Conservation (phyloP, 2,888 invertebrate species). For the Oscheius sp. region DNA sequence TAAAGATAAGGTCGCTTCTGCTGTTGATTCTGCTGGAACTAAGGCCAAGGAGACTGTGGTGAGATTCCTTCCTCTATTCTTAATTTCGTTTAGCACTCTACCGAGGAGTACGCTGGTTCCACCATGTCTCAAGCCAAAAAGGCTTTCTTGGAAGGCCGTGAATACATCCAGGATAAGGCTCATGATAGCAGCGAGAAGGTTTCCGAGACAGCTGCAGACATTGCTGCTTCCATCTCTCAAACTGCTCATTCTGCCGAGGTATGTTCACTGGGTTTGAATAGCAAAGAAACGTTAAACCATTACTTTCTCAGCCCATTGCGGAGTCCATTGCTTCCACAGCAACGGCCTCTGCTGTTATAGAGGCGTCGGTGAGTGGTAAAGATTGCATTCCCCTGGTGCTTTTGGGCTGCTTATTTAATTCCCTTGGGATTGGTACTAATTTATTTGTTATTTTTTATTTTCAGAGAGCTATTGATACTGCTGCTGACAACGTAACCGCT, state of each 20-base stretch:
- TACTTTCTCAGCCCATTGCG: constrained; percentile 14
- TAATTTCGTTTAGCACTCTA: neutral
- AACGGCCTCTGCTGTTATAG: constrained; percentile 23
- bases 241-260: constrained; percentile 7
- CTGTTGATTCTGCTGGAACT: neutral
- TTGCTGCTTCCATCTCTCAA: neutral
- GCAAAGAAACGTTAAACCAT: neutral
- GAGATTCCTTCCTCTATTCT: neutral
- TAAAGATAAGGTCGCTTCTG: neutral
- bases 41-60: constrained; percentile 4
- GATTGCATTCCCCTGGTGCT: constrained; percentile 10
- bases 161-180: constrained; percentile 20
- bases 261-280: neutral
- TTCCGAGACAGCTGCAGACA: constrained; percentile 4
- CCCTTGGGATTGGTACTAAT: neutral
- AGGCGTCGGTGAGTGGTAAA: constrained; percentile 20
- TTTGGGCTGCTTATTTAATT: neutral
- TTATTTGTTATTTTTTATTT: neutral
- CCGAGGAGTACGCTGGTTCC: neutral
- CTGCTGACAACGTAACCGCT: neutral
- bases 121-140: constrained; percentile 34
- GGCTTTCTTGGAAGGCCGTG: constrained; percentile 32
- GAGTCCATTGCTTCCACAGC: constrained; percentile 18
- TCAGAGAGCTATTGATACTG: constrained; percentile 9
- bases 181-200: constrained; percentile 13